Conservation (phyloP, 2,797 vertebrate species). For the Cyclopterus lumpus region DNA sequence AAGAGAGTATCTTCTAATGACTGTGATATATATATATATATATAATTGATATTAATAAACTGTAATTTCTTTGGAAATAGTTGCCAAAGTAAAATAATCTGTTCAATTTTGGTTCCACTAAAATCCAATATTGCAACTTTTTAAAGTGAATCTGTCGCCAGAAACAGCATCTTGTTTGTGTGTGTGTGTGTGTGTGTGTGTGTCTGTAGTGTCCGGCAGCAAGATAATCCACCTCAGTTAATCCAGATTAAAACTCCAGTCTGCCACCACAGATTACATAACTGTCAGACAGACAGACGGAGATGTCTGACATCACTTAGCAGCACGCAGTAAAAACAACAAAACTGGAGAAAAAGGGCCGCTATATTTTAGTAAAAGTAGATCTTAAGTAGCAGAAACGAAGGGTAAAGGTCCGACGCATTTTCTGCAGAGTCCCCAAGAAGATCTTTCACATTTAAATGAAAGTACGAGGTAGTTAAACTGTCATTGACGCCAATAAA, state of each 20-base stretch:
- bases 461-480: neutral
- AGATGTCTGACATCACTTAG: neutral
- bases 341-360: neutral
- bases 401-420: neutral
- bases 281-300: constrained; percentile 38
- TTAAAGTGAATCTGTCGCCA: constrained; percentile 24
- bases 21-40: too few relatives aligned
- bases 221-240: constrained; percentile 71
- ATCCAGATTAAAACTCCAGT: constrained; percentile 75
- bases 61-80: neutral
- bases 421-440: neutral
- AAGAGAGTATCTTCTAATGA: neutral
- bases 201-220: constrained; percentile 48
- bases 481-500: neutral
- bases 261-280: constrained; percentile 64
- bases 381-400: neutral
- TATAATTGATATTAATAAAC: too few relatives aligned
- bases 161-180: constrained; percentile 33
- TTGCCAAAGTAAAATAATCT: neutral
- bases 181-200: constrained; percentile 4
- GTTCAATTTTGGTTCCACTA: neutral
- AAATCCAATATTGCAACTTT: constrained; percentile 25
- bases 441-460: neutral
- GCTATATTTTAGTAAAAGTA: neutral
- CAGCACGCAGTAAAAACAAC: neutral